These are phyloP conservation scores for Fragum whitleyi DNA, from an alignment of 2,888 invertebrate species.

Conservation along the genomic window DNA sequence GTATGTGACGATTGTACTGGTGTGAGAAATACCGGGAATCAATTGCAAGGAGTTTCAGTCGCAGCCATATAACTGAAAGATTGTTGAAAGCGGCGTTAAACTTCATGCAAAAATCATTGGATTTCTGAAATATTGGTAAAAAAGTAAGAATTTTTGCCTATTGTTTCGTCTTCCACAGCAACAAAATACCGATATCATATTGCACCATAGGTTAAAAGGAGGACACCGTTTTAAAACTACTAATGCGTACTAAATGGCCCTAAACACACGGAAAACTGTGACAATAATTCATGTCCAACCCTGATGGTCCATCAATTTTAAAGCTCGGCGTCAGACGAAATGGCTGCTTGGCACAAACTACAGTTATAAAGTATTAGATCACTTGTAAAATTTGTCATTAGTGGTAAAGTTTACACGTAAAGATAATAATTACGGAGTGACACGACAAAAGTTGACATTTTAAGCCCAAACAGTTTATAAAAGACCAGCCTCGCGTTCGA, in stretches of 20 bases:
- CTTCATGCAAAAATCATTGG: too few relatives aligned
- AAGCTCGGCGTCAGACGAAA: slow-evolving; percentile 25
- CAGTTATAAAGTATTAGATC: slow-evolving; percentile 32
- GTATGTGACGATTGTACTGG: too few relatives aligned
- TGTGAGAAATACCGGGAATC: too few relatives aligned
- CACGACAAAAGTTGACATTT: background rate
- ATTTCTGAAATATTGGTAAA: too few relatives aligned
- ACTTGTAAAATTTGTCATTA: slow-evolving; percentile 30
- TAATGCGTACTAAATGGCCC: background rate
- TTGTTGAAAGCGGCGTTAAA: too few relatives aligned
- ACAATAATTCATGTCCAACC: slow-evolving; percentile 8
- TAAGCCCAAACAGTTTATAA: too few relatives aligned
- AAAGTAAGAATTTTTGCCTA: too few relatives aligned
- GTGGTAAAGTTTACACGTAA: slow-evolving; percentile 25
- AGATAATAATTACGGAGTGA: slow-evolving; percentile 4
- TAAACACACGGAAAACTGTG: slow-evolving; percentile 11
- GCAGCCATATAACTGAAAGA: too few relatives aligned
- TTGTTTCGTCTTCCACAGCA: too few relatives aligned
- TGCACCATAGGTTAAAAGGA: background rate
- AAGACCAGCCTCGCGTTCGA: too few relatives aligned
- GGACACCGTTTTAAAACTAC: background rate
- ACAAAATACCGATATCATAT: too few relatives aligned
- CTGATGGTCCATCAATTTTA: slow-evolving; percentile 22
- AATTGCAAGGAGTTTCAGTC: too few relatives aligned
- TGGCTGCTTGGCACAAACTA: slow-evolving; percentile 24